Conservation (phyloP, 2,797 vertebrate genomes). For the Sebastes hubbsi region DNA sequence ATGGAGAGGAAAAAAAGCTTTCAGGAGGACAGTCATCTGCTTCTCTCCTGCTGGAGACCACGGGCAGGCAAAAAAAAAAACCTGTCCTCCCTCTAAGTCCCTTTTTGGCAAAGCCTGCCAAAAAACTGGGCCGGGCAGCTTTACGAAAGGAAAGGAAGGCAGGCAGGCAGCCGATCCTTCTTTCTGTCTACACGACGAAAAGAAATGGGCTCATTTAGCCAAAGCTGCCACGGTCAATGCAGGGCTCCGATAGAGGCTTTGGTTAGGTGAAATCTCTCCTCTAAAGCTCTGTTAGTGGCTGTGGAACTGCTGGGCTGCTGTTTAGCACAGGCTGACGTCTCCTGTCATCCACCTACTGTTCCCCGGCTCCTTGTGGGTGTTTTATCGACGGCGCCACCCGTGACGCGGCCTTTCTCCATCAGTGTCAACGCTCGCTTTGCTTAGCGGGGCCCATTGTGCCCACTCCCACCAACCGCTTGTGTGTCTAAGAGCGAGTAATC, state of each 20-base stretch:
- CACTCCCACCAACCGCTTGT: slow-evolving; percentile 38
- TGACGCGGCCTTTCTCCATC: slow-evolving; percentile 46
- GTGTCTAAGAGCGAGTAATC: slow-evolving; percentile 48
- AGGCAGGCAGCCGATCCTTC: slow-evolving; percentile 67
- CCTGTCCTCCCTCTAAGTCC: slow-evolving; percentile 78
- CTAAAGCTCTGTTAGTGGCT: slow-evolving; percentile 60
- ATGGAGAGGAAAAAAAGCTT: slow-evolving; percentile 74
- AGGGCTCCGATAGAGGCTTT: slow-evolving; percentile 76
- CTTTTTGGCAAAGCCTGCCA: slow-evolving; percentile 80
- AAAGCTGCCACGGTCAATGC: slow-evolving; percentile 77
- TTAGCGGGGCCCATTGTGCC: slow-evolving; percentile 48
- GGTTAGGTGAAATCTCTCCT: slow-evolving; percentile 69
- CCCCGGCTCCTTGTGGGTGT: slow-evolving; percentile 58
- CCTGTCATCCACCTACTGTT: slow-evolving; percentile 64
- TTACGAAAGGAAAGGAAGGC: slow-evolving; percentile 64
- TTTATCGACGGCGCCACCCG: slow-evolving; percentile 61
- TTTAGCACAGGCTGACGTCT: slow-evolving; percentile 55
- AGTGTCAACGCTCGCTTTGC: slow-evolving; percentile 34
- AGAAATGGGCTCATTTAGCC: slow-evolving; percentile 79
- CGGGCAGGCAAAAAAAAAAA: slow-evolving; percentile 67
- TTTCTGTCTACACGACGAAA: slow-evolving; percentile 81
- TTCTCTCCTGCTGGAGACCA: slow-evolving; percentile 74
- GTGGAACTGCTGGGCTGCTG: slow-evolving; percentile 56
- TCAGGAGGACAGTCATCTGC: slow-evolving; percentile 77
- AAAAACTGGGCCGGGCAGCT: slow-evolving; percentile 77